Evolutionary conservation across 2,113 vertebrate species (phyloP), one percentile per base, ranked within the genome.

Genomic region (Pseudorasbora parva): DNA sequence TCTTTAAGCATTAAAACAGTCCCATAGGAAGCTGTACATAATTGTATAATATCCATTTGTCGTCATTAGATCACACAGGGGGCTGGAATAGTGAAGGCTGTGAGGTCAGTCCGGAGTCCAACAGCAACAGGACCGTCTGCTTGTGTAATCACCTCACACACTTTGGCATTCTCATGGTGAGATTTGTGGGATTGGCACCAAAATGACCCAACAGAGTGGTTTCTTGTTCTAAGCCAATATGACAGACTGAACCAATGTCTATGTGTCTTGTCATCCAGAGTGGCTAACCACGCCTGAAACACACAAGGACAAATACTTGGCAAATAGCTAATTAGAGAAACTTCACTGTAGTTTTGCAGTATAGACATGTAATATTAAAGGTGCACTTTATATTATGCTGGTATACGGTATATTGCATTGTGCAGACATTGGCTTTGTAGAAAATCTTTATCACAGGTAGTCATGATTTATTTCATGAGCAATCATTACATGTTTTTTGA

Each of bases 101-200:
- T 88, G 11, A 60, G 0, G 90, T 91, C 5, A 91, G 91, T 1
- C 4, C 62, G 1, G 88, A 92, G 5, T 96, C 96, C 6, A 95
- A 86, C 4, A 90, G 88, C 51, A 95, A 92, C 6, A 94, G 92
- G 85, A 99, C 97, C 0, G 5, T 97, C 81, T 99, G 97, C 90
- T 90, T 96, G 7, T 99, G 98, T 82, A 86, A 95, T 90, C 98
- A 99, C 89, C 95, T 99, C 87, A 99, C 98, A 0, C 96, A 99
- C 89, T 99, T 99, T 0, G 98, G 96, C 60, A 91, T 99, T 86
- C 93, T 99, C 23, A 97, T 99, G 97, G 98, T 98, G 92, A 91
- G 95, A 77, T 84, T 49, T 83, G 56, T 83, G 57, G 23, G n/a
- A 71, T 84, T 84, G 49, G 14, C 47, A 56, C 17, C 57, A 66